Evolutionary conservation across 2,797 vertebrate species (phyloP).

Genomic region (Florisuga fusca): DNA sequence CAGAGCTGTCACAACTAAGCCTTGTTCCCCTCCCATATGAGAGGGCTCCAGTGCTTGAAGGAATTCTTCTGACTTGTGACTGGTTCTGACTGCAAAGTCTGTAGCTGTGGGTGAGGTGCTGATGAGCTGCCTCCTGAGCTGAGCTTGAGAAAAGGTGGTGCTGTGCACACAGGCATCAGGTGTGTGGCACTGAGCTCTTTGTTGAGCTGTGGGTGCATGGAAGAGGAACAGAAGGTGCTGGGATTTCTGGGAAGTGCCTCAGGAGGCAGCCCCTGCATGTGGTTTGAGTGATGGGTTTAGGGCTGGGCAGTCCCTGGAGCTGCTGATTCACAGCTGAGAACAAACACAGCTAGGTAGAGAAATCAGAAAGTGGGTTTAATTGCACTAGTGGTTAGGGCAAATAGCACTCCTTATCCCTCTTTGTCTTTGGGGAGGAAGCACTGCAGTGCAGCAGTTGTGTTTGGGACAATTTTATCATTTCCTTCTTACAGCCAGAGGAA

Average conservation of each 20-base stretch:
- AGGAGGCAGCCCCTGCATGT: accelerated
- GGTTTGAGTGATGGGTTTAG: background rate
- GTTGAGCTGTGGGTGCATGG: background rate
- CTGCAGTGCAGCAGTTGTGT: background rate
- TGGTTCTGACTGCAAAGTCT: background rate
- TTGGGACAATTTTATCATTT: background rate
- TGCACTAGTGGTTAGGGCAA: background rate
- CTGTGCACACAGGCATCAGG: background rate
- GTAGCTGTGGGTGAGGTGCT: background rate
- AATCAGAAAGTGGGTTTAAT: background rate
- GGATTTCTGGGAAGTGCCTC: background rate
- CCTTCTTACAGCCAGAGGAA: background rate
- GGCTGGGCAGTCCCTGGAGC: background rate
- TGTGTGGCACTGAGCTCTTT: background rate
- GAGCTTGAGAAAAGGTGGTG: background rate
- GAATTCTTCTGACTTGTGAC: background rate
- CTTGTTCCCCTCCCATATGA: background rate
- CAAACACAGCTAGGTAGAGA: background rate
- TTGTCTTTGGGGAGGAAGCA: background rate
- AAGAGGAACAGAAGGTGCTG: background rate
- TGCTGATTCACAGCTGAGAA: background rate
- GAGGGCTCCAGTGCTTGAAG: background rate
- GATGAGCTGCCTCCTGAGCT: background rate
- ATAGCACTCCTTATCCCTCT: accelerated
- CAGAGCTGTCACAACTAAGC: background rate